phyloP scores from a whole-genome alignment of 64 coral and sea anemone species.

The Dendronephthya gigantea region DNA sequence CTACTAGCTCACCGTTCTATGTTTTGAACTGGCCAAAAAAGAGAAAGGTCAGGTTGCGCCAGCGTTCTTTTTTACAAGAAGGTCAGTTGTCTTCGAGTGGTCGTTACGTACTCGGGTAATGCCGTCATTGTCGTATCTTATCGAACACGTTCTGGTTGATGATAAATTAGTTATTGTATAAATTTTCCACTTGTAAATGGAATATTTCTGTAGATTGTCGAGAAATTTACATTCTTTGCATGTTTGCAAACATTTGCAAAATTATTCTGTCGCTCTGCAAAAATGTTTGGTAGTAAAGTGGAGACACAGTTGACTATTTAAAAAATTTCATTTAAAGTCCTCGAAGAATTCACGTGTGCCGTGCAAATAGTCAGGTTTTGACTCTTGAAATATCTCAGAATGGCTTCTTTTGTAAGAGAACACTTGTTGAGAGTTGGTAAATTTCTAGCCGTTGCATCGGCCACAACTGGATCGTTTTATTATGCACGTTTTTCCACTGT shows the following conservation, averaged over 20 bases:
- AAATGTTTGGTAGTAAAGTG: too few relatives aligned
- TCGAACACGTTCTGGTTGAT: background rate
- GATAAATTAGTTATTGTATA: too few relatives aligned
- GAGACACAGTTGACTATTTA: too few relatives aligned
- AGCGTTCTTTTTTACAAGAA: background rate
- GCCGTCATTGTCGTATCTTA: background rate
- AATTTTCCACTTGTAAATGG: too few relatives aligned
- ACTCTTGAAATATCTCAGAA: background rate
- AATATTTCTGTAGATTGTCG: too few relatives aligned
- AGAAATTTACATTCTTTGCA: too few relatives aligned
- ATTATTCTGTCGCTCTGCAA: too few relatives aligned
- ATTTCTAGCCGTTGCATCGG: background rate
- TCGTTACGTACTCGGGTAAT: background rate
- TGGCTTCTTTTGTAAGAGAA: background rate
- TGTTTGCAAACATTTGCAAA: too few relatives aligned
- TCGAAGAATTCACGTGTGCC: too few relatives aligned
- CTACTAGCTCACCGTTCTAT: background rate
- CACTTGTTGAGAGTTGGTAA: background rate
- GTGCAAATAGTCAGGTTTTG: background rate
- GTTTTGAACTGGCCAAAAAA: background rate
- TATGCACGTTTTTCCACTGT: background rate
- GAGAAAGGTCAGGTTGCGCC: background rate
- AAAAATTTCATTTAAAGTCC: too few relatives aligned
- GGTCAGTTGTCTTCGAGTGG: background rate
- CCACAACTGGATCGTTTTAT: background rate